Base-by-base conservation (phyloP, 2,888 invertebrate species). In the Rotaria macrura region DNA sequence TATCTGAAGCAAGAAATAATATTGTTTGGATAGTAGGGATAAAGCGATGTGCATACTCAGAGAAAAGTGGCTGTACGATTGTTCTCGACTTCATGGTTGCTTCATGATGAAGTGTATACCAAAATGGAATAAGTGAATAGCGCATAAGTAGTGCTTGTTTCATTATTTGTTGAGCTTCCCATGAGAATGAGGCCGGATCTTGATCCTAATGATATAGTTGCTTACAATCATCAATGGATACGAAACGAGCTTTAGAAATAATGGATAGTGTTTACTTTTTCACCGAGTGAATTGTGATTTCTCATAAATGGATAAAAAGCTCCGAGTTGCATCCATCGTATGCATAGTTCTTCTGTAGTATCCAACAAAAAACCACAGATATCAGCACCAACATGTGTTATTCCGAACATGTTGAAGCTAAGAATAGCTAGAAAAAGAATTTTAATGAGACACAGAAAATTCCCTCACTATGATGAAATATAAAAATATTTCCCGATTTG, bases 71-170 rank as follows among this genome's bases (percentile, higher is more conserved):
- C 79, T 84, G 72, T 2, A 86, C 57, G 25, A 86, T 74, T 17
- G 86, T 84, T 49, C 43, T 52, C 17, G 84, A 74, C 38, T 52
- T 47, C 65, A 47, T 43, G 23, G 49, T 54, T 23, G 79, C 79
- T 84, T 38, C 34, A 57, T 86, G 74, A 38, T 84, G 79, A 7
- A 84, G 34, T 43, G 57, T 54, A 49, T 86, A 79, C 74, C 74
- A 79, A 40, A 79, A 79, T 79, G 74, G 74, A 25, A 40, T 43
- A 9, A 79, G n/a, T n/a, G 74, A 79, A 79, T 79, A 79, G 40
- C 74, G 88, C 88, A 87, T 89, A 89, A 43, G 88, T 87, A 25
- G 90, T 90, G 23, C 94, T 93, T 34, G 95, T 94, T 79, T 92
- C 92, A 86, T 86, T 12, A 83, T 0, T 10, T 85, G 49, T 54